Percentiles rank a stretch among this genome's conserved stretches.
These are phyloP conservation scores for Microhierax caerulescens DNA, from an alignment of 2,797 vertebrate species.

Conservation along the genomic window DNA sequence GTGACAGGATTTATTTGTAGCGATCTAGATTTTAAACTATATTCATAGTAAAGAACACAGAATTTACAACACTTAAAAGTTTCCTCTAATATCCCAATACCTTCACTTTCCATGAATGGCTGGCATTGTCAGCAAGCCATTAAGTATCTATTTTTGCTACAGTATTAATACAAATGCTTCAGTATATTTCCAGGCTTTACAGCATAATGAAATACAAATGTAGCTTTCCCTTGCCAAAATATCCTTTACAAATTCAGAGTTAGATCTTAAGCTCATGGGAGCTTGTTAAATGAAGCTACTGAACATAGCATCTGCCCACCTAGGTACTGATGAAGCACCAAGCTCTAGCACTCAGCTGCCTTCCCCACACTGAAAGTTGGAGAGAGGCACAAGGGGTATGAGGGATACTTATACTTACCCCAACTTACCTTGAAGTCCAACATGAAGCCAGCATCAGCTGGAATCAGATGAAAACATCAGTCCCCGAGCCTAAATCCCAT, in stretches of 20 bases:
- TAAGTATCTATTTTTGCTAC: not conserved
- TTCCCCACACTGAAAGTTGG: too few relatives aligned
- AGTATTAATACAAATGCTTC: not conserved
- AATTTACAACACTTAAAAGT: not conserved
- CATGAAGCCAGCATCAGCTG: not conserved
- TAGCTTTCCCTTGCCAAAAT: not conserved
- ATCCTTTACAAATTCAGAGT: not conserved
- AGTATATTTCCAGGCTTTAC: not conserved
- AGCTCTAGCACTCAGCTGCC: not conserved
- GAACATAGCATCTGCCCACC: not conserved
- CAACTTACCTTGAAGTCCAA: not conserved
- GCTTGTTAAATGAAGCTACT: not conserved
- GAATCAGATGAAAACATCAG: not conserved
- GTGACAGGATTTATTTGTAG: not conserved
- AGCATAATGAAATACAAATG: not conserved
- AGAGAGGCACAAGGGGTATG: too few relatives aligned
- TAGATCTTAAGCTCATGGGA: not conserved
- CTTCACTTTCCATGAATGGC: not conserved
- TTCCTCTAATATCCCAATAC: not conserved
- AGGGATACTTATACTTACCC: rapidly evolving
- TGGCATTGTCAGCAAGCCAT: not conserved
- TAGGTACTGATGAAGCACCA: not conserved
- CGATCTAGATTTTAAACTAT: not conserved
- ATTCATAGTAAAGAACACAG: not conserved
- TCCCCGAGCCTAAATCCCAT: not conserved